Base-by-base conservation (phyloP, 2,888 invertebrate genomes). In the Temnothorax ravouxi region DNA sequence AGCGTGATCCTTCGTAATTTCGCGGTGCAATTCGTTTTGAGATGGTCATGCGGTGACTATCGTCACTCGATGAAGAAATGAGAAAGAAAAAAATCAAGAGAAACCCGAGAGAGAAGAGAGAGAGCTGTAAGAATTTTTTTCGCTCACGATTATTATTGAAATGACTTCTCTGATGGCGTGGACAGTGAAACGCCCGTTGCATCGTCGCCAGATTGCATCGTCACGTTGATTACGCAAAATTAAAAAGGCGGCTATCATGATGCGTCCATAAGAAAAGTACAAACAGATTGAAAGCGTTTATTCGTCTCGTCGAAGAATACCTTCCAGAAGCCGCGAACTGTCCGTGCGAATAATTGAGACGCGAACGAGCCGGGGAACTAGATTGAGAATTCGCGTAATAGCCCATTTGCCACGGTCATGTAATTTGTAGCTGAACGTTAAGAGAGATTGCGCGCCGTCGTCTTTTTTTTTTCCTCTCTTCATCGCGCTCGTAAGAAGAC, bases 371-470 rank as follows among this genome's bases (percentile, higher is more conserved):
- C 71, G 47, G 29, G 52, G 21, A 71, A 71, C 79, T 80, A 80
- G 71, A 80, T 71, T 59, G 79, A 59, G 71, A 50, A 80, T 80
- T 71, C 71, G 71, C 47, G 71, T 80, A 80, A 80, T 80, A 71
- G 79, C 59, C 59, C 79, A 80, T 80, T 80, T 59, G 79, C 79
- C 38, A 80, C 59, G 71, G 21, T 80, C 71, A 80, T 59, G 71
- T 71, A 80, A 80, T 80, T 80, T 80, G 47, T 59, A 61, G 47
- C 71, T 71, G 59, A 79, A 34, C 79, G 34, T 56, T 47, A 52
- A 69, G 79, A 80, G 71, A 71, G 47, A 80, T 69, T 69, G 47
- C 56, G 50, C 61, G 15, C 34, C 21, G 47, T 47, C 25, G 25
- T 34, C 21, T 9, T 38, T 38, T 25, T 74, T 74, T 18, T 64